Evolutionary conservation across 2,888 invertebrate species (phyloP).

Genomic region (Rotaria macrura): DNA sequence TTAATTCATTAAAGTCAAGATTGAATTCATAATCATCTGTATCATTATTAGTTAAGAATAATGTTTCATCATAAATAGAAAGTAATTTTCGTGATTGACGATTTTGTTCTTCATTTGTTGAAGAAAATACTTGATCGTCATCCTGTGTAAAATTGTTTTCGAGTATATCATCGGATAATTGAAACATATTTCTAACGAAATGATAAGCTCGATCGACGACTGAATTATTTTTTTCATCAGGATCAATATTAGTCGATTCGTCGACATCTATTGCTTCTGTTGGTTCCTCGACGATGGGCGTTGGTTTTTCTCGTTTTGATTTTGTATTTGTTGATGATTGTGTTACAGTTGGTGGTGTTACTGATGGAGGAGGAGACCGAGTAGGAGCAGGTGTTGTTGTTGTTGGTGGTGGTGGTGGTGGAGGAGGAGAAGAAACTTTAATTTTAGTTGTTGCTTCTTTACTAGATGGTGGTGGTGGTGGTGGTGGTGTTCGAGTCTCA

Average conservation of each 20-base stretch:
- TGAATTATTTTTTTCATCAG: neutral
- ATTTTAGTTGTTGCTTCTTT: neutral
- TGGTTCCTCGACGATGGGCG: neutral
- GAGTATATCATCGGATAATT: neutral
- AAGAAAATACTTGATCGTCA: neutral
- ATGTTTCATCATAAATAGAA: neutral
- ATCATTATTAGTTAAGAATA: too few species aligned
- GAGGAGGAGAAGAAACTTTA: too few species aligned
- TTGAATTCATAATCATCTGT: neutral
- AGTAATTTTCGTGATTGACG: neutral
- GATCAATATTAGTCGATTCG: neutral
- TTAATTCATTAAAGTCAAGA: neutral
- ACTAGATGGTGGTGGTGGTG: neutral
- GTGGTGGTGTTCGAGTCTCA: neutral
- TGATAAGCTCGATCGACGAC: neutral
- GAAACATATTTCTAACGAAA: constrained; percentile 19
- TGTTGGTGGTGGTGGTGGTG: too few species aligned
- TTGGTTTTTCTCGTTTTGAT: neutral
- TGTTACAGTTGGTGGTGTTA: neutral
- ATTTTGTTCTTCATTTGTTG: neutral
- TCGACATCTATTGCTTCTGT: neutral
- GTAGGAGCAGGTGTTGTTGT: neutral
- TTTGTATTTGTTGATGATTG: neutral
- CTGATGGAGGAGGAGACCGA: neutral
- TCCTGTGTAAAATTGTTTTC: neutral